A percentile compares a stretch with the other conserved stretches of the same genome.
These are phyloP conservation scores for Pempheris klunzingeri DNA, from an alignment of 2,797 vertebrate species.

Conservation along the genomic window DNA sequence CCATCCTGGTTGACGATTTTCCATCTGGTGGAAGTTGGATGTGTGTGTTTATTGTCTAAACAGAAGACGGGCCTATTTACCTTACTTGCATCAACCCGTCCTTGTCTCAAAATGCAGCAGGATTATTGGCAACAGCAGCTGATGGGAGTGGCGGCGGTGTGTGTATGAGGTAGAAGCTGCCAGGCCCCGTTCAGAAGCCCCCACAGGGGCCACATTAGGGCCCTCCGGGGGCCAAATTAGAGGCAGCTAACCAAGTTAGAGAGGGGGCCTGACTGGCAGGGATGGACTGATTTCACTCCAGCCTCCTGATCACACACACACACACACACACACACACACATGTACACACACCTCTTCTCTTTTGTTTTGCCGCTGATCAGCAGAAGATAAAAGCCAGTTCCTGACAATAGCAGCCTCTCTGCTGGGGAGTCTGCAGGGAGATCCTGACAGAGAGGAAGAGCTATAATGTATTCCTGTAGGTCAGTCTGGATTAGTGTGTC, in stretches of 20 bases:
- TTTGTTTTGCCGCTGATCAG: slow-evolving; percentile 77
- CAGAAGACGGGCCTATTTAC: slow-evolving; percentile 48
- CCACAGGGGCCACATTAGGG: slow-evolving; percentile 69
- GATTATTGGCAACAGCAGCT: slow-evolving; percentile 73
- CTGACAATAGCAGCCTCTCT: slow-evolving; percentile 73
- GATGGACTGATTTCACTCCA: slow-evolving; percentile 71
- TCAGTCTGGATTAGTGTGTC: slow-evolving; percentile 51
- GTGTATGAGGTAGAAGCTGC: slow-evolving; percentile 52
- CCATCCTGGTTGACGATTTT: slow-evolving; percentile 54
- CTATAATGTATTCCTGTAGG: slow-evolving; percentile 73
- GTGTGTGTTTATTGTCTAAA: slow-evolving; percentile 49
- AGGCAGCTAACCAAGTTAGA: slow-evolving; percentile 83
- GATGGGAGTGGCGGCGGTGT: slow-evolving; percentile 42
- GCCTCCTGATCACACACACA: slow-evolving; percentile 37
- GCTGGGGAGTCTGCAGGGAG: slow-evolving; percentile 66
- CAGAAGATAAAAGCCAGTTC: slow-evolving; percentile 80
- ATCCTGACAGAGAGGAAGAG: slow-evolving; percentile 57
- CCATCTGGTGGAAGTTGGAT: slow-evolving; percentile 60
- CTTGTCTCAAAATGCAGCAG: slow-evolving; percentile 66
- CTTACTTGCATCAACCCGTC: slow-evolving; percentile 69
- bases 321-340: slow-evolving; percentile 33
- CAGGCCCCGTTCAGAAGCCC: slow-evolving; percentile 68
- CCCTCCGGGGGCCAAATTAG: slow-evolving; percentile 84
- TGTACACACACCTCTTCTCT: slow-evolving; percentile 50
- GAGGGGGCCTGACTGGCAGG: slow-evolving; percentile 75